Conservation (phyloP, 1,140 invertebrate genomes). For the Delia radicum region DNA sequence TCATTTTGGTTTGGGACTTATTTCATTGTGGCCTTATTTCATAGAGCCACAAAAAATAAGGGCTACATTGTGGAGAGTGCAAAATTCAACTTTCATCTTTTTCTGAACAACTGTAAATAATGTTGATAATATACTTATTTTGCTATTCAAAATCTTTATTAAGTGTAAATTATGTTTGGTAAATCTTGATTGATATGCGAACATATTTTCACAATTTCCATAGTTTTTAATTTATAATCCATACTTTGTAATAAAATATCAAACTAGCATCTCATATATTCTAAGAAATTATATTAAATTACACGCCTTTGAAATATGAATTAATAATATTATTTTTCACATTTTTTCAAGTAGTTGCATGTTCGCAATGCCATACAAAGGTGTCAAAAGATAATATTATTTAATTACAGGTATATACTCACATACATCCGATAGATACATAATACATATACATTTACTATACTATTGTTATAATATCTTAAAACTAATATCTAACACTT, state of each 20-base stretch:
- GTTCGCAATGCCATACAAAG: not conserved
- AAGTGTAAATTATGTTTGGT: not conserved
- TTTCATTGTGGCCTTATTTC: too few species aligned
- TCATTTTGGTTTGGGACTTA: too few species aligned
- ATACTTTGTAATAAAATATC: not conserved
- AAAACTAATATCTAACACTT: slow-evolving; percentile 20
- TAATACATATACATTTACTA: not conserved
- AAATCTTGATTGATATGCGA: not conserved
- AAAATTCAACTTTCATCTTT: too few species aligned
- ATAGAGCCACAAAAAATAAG: too few species aligned
- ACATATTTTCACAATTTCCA: not conserved
- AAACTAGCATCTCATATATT: not conserved
- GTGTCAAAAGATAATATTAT: slow-evolving; percentile 5
- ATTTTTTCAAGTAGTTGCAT: not conserved
- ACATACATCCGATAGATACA: not conserved
- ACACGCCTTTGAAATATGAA: not conserved
- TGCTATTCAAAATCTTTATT: too few species aligned
- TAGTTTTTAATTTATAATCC: not conserved
- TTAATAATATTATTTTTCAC: not conserved
- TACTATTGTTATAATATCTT: not conserved
- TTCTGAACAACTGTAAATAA: too few species aligned
- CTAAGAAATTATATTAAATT: not conserved
- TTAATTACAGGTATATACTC: not conserved
- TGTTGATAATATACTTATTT: too few species aligned
- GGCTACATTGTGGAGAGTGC: too few species aligned